phyloP scores from a whole-genome alignment of 2,113 vertebrate species.

The Microcebus jonahi region DNA sequence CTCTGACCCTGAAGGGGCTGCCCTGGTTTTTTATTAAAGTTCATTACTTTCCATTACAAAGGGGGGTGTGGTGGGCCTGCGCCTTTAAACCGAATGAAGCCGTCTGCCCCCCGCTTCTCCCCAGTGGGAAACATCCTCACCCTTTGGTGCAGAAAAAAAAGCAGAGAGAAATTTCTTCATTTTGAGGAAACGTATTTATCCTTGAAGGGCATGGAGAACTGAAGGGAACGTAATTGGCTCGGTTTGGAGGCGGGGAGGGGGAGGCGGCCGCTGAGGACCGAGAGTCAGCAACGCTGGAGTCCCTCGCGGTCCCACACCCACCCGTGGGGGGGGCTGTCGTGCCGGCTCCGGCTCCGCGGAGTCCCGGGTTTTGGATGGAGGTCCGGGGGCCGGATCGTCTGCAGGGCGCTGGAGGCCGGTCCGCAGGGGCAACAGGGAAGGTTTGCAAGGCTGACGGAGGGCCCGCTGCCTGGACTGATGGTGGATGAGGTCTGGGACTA shows the following conservation, averaged over 20 bases:
- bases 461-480: background rate
- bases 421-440: too few relatives aligned
- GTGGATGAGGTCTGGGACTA: background rate
- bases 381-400: background rate
- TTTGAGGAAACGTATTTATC: slow-evolving; percentile 46
- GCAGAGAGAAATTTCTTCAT: slow-evolving; percentile 52
- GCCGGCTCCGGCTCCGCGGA: too few relatives aligned
- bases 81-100: slow-evolving; percentile 48
- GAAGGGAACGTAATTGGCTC: slow-evolving; percentile 9
- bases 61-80: background rate
- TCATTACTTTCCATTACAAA: slow-evolving; percentile 75
- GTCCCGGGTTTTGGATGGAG: background rate
- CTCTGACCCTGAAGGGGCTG: slow-evolving; percentile 18
- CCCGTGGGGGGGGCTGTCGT: accelerated
- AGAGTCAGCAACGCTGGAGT: background rate
- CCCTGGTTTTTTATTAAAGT: slow-evolving; percentile 70
- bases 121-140: slow-evolving; percentile 50
- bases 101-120: background rate
- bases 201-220: slow-evolving; percentile 45
- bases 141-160: slow-evolving; percentile 25
- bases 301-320: background rate
- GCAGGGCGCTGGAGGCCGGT: background rate
- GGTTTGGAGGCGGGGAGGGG: background rate
- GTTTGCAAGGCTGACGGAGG: background rate
- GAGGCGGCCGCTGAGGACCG: background rate